phyloP scores from a whole-genome alignment of 2,113 vertebrate genomes.

The Paracanthobrama guichenoti region DNA sequence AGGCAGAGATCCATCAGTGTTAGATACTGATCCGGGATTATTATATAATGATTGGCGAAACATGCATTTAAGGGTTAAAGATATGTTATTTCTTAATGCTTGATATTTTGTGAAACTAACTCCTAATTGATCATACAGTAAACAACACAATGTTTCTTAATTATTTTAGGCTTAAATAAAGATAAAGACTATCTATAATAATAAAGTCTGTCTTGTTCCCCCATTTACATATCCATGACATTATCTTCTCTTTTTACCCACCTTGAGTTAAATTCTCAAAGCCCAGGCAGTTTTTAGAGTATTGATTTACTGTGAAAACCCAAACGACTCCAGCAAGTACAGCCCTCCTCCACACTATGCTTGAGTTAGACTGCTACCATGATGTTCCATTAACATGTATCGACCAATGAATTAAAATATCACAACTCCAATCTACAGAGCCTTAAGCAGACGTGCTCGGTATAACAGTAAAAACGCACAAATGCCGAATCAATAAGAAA shows the following conservation, averaged over 20 bases:
- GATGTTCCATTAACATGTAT: constrained; percentile 49
- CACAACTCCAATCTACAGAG: constrained; percentile 49
- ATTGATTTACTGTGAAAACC: constrained; percentile 37
- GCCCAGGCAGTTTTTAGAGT: constrained; percentile 22
- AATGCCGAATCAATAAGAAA: constrained; percentile 48
- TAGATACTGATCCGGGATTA: no score
- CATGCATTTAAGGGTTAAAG: background rate
- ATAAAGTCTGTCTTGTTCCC: background rate
- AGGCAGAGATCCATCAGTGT: no score
- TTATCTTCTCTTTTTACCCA: constrained; percentile 13
- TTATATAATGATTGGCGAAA: no score
- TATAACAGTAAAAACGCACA: constrained; percentile 33
- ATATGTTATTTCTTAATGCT: background rate
- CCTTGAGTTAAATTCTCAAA: constrained; percentile 4
- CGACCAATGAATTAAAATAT: constrained; percentile 54
- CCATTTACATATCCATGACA: background rate
- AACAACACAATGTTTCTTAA: background rate
- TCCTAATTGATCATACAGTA: background rate
- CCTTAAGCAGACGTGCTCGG: background rate
- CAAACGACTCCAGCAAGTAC: background rate
- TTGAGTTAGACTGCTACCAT: constrained; percentile 29
- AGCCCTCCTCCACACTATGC: constrained; percentile 9
- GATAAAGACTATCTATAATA: background rate
- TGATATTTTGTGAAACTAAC: background rate
- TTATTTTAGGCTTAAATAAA: background rate